Evolutionary conservation across 1,140 invertebrate species (phyloP).

Genomic region (Lepidotrigona ventralis): DNA sequence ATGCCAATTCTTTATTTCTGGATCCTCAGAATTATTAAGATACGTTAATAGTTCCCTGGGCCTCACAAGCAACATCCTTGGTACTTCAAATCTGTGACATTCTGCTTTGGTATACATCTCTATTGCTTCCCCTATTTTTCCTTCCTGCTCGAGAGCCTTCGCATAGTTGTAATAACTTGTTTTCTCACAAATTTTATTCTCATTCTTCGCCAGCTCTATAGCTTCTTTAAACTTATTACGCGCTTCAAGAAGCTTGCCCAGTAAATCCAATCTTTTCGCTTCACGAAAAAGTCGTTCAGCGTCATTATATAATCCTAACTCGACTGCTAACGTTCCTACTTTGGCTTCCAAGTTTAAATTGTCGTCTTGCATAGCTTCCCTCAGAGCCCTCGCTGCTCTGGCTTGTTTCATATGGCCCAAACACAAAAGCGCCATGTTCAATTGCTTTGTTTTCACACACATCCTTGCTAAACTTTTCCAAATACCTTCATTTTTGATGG

Average conservation of each 20-base stretch:
- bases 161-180: slow-evolving; percentile 94
- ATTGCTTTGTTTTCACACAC: slow-evolving; percentile 95
- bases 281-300: slow-evolving; percentile 92
- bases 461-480: slow-evolving; percentile 98
- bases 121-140: slow-evolving; percentile 84
- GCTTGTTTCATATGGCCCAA: slow-evolving; percentile 97
- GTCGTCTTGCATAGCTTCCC: slow-evolving; percentile 88
- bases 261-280: slow-evolving; percentile 90
- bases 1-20: slow-evolving; percentile 91
- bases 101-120: slow-evolving; percentile 90
- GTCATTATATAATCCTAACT: slow-evolving; percentile 94
- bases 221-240: slow-evolving; percentile 88
- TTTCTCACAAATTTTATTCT: slow-evolving; percentile 93
- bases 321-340: slow-evolving; percentile 93
- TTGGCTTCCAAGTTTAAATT: slow-evolving; percentile 88
- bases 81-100: slow-evolving; percentile 94
- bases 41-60: slow-evolving; percentile 87
- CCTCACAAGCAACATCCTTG: slow-evolving; percentile 92
- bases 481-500: slow-evolving; percentile 91
- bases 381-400: slow-evolving; percentile 90
- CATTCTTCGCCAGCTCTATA: slow-evolving; percentile 86
- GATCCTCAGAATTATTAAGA: slow-evolving; percentile 87
- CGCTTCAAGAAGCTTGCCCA: slow-evolving; percentile 91
- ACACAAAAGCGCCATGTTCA: slow-evolving; percentile 97
- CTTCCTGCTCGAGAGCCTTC: slow-evolving; percentile 87